Evolutionary conservation across 2,888 invertebrate species (phyloP).

Genomic region (Palloptera scutellata): DNA sequence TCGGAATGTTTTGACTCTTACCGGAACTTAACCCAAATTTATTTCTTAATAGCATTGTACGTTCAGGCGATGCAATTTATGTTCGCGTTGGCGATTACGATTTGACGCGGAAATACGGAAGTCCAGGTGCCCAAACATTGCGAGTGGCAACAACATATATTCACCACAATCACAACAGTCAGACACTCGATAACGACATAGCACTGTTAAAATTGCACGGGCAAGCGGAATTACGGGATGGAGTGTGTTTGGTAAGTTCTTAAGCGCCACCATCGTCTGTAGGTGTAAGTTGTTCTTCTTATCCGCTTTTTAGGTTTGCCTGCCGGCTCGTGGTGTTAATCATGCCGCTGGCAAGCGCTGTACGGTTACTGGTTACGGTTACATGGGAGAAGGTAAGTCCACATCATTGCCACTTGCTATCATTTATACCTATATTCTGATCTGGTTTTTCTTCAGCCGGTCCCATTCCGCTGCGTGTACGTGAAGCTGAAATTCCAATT

Average conservation of each 20-base stretch:
- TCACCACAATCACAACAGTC: conserved; percentile 94
- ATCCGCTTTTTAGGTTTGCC: conserved; percentile 72
- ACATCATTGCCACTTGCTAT: not conserved
- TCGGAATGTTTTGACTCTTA: no score
- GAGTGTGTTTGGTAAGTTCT: conserved; percentile 66
- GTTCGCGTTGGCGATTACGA: conserved; percentile 93
- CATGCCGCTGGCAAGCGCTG: conserved; percentile 91
- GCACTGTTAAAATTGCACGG: conserved; percentile 89
- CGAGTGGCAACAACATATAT: conserved; percentile 93
- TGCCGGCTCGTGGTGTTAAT: conserved; percentile 87
- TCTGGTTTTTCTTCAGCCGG: conserved; percentile 68
- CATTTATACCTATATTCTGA: not conserved
- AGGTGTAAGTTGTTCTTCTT: not conserved
- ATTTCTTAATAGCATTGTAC: conserved; percentile 75
- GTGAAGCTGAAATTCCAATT: conserved; percentile 91
- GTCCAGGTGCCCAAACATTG: conserved; percentile 89
- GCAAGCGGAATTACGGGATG: conserved; percentile 87
- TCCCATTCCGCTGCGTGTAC: conserved; percentile 86
- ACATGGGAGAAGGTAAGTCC: conserved; percentile 86
- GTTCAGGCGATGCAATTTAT: conserved; percentile 93
- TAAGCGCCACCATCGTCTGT: not conserved
- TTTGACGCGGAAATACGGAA: conserved; percentile 87
- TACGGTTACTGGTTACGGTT: conserved; percentile 93
- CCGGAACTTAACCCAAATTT: not conserved
- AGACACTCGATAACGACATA: conserved; percentile 93